phyloP scores from a whole-genome alignment of 2,888 invertebrate genomes.

The Antitype chi region DNA sequence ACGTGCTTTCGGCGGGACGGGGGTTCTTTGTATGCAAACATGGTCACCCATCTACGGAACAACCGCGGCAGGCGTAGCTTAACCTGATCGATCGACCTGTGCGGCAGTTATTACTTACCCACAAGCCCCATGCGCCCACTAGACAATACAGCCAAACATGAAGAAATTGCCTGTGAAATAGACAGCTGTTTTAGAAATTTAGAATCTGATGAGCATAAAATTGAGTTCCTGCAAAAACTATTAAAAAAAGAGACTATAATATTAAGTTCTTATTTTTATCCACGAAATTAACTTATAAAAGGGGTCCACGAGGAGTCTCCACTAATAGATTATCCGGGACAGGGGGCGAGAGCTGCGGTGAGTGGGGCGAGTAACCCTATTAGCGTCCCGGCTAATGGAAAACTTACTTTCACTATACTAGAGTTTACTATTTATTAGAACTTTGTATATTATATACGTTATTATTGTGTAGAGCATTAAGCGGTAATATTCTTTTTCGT shows the following conservation, averaged over 20 bases:
- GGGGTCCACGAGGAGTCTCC: slow-evolving; percentile 3
- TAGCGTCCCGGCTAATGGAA: slow-evolving; percentile 41
- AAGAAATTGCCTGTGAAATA: background rate
- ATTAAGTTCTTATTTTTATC: slow-evolving; percentile 4
- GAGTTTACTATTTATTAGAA: slow-evolving; percentile 23
- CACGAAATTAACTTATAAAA: slow-evolving; percentile 21
- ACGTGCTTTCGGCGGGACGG: too few relatives aligned
- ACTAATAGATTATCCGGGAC: slow-evolving; percentile 41
- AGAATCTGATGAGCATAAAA: background rate
- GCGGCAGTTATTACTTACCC: too few relatives aligned
- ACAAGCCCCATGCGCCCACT: too few relatives aligned
- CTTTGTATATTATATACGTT: background rate
- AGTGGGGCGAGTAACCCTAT: slow-evolving; percentile 46
- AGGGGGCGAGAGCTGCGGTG: background rate
- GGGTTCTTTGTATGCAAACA: too few relatives aligned
- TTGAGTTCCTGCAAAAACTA: background rate
- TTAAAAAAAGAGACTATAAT: background rate
- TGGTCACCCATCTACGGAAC: too few relatives aligned
- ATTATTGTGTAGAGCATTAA: slow-evolving; percentile 4
- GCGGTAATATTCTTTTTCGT: background rate
- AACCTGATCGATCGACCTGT: too few relatives aligned
- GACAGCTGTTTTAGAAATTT: background rate
- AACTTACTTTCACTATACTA: slow-evolving; percentile 29
- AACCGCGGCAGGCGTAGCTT: too few relatives aligned
- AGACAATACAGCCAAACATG: background rate